A percentile compares a stretch with the other conserved stretches of the same genome.
Evolutionary conservation across 2,113 vertebrate species (phyloP).

Genomic region (Ictidomys tridecemlineatus): DNA sequence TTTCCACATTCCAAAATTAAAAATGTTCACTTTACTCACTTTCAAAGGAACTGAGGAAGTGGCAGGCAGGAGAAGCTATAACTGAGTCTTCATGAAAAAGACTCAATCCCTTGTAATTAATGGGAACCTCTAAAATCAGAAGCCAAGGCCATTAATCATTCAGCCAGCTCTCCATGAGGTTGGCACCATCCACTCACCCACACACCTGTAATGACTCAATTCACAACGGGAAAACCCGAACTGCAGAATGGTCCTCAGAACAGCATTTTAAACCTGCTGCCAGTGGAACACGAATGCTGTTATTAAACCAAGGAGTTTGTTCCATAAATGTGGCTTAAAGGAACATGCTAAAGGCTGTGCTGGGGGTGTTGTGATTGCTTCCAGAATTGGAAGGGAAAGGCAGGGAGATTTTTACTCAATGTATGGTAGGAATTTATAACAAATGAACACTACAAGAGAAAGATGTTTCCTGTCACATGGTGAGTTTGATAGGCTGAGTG

Average conservation of each 20-base stretch:
- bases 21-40: conserved; percentile 59
- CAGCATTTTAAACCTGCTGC: conserved; percentile 58
- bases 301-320: conserved; percentile 67
- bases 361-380: neutral
- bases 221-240: conserved; percentile 70
- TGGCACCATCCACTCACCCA: conserved; percentile 73
- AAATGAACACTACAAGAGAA: neutral
- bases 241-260: neutral
- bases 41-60: conserved; percentile 51
- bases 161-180: conserved; percentile 58
- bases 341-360: neutral
- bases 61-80: conserved; percentile 63
- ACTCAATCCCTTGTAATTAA: conserved; percentile 80
- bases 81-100: conserved; percentile 34
- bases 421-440: neutral
- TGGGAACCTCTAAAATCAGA: conserved; percentile 80
- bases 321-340: conserved; percentile 62
- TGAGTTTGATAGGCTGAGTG: neutral
- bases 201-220: conserved; percentile 74
- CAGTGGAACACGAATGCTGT: conserved; percentile 30
- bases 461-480: neutral
- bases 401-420: conserved; percentile 10
- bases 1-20: conserved; percentile 65
- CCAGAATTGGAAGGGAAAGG: neutral
- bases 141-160: conserved; percentile 79